phyloP scores from a whole-genome alignment of 2,113 vertebrate genomes.

The Mustela lutreola region DNA sequence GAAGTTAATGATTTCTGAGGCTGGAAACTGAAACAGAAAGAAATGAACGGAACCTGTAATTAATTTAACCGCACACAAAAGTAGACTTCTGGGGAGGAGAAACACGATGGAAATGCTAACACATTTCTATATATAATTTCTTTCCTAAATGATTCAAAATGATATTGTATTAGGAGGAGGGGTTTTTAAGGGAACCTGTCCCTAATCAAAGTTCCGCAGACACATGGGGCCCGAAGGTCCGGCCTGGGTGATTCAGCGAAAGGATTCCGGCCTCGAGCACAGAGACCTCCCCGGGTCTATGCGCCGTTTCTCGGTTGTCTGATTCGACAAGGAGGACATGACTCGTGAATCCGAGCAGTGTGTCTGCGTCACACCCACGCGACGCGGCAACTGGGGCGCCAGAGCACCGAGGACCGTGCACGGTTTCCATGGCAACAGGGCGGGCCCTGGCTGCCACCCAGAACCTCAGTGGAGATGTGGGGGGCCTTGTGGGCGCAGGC shows the following conservation, averaged over 20 bases:
- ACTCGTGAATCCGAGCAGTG: not conserved
- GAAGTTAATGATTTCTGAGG: slow-evolving; percentile 52
- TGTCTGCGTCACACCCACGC: fast-evolving
- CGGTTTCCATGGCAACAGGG: fast-evolving
- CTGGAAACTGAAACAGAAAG: slow-evolving; percentile 38
- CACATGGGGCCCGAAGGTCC: no score
- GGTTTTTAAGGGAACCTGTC: not conserved
- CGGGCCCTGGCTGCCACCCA: fast-evolving
- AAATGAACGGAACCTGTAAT: not conserved
- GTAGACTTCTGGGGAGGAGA: not conserved
- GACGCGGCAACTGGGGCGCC: fast-evolving
- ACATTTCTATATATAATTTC: not conserved
- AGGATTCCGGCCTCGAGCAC: not conserved
- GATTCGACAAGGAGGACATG: fast-evolving
- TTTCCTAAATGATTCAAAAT: not conserved
- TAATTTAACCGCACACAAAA: not conserved
- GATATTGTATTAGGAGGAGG: not conserved
- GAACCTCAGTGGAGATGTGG: fast-evolving
- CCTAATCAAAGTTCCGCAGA: not conserved
- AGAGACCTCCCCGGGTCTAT: fast-evolving
- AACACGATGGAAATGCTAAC: not conserved
- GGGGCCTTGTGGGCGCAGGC: not conserved
- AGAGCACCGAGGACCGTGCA: fast-evolving
- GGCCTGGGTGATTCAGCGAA: not conserved
- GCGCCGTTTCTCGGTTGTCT: fast-evolving